Evolutionary conservation across 2,113 vertebrate species (phyloP).

Genomic region (Cebidichthys violaceus): DNA sequence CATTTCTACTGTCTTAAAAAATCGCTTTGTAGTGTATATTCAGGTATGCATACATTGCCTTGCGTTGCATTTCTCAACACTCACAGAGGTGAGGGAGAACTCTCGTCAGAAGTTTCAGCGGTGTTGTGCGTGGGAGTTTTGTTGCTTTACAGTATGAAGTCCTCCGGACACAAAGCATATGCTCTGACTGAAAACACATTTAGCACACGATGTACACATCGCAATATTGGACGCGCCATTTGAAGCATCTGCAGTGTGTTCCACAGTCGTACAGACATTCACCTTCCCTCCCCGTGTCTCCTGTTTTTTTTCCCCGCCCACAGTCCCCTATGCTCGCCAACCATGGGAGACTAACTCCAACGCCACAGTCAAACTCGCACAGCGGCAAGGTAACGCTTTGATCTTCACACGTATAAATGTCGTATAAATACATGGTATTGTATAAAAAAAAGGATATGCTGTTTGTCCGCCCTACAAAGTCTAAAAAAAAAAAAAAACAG

Average conservation of each 20-base stretch:
- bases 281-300: slow-evolving; percentile 40
- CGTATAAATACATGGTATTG: background rate
- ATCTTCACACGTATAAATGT: background rate
- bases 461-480: background rate
- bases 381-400: slow-evolving; percentile 73
- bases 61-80: background rate
- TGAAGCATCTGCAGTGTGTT: slow-evolving; percentile 11
- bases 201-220: background rate
- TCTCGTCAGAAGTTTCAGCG: slow-evolving; percentile 24
- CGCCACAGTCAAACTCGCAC: slow-evolving; percentile 55
- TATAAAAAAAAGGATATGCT: background rate
- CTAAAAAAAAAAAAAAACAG: slow-evolving; percentile 15
- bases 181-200: slow-evolving; percentile 16
- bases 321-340: slow-evolving; percentile 68
- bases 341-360: slow-evolving; percentile 60
- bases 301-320: slow-evolving; percentile 31
- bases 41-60: slow-evolving; percentile 3
- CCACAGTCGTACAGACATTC: slow-evolving; percentile 27
- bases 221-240: background rate
- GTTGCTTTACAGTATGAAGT: slow-evolving; percentile 26
- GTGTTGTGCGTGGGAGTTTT: slow-evolving; percentile 24
- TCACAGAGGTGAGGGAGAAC: background rate
- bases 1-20: too few relatives aligned
- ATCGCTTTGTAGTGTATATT: too few relatives aligned
- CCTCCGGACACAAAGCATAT: slow-evolving; percentile 25